Evolutionary conservation across 2,797 vertebrate genomes (phyloP), one percentile per base, ranked within the genome.

Genomic region (Myotis planiceps): DNA sequence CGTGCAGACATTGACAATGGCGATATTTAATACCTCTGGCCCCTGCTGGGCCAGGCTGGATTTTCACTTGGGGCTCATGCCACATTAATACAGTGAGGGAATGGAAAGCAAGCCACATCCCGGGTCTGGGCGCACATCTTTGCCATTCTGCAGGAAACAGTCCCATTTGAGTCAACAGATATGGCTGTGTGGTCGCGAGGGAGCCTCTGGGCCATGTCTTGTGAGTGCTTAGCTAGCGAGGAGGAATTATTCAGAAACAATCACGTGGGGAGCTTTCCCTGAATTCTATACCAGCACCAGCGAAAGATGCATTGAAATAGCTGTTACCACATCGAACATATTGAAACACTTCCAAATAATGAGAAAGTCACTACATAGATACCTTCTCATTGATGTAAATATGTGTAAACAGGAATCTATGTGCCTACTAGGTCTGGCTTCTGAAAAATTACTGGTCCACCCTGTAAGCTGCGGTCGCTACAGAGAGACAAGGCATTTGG

Each of bases 281-380:
- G n/a, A 93, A 29, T 45, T 29, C 27, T 29, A 19, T 1, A 69
- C 32, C 63, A 68, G 32, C 34, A 75, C 49, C 71, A 55, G 45
- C 49, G 63, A 82, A 71, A 92, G 83, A 18, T 6, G 32, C 21
- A 53, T 45, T 89, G 60, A 81, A 78, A 37, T 95, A 76, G 68
- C 65, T 75, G 37, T 72, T 58, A 63, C 42, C 49, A 47, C 34
- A 10, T 2, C 23, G 25, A 87, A 76, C 27, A 66, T 92, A 75
- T n/a, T 55, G 78, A 86, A 81, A 71, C n/a, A 23, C 16, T 89
- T 89, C 71, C 34, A 58, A 75, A 60, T 69, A 79, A 71, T 29
- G 34, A 93, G 75, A 80, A 68, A 66, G 49, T 19, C 58, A 72
- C 39, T 58, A 65, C 79, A 34, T 29, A 63, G 29, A 23, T 65